Evolutionary conservation across 2,113 vertebrate species (phyloP), one percentile per base, ranked within the genome.

Genomic region (Sorex fumeus): DNA sequence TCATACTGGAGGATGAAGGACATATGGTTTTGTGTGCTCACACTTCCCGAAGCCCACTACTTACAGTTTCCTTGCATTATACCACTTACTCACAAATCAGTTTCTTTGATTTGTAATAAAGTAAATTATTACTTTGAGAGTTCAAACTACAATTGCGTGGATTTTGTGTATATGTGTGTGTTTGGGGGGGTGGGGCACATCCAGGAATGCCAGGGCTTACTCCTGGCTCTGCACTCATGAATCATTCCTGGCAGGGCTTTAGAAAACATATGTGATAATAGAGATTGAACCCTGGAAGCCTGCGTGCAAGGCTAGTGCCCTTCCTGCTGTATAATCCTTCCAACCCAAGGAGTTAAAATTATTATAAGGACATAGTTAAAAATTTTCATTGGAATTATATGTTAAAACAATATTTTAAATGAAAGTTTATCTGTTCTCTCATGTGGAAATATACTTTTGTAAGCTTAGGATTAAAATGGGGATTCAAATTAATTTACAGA

Each of bases 401-500:
- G 6, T 72, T 84, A 88, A 66, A 19, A 66, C 25, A 82, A 34
- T 60, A 43, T 66, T 15, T 36, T 10, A 27, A 86, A 90, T n/a
- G 25, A 30, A 15, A 12, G 4, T 64, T 47, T 83, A 30, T 89
- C 50, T 87, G 21, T 81, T 87, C 23, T 78, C 57, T 84, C 32
- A 79, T 76, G 3, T 23, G 15, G 1, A 2, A 66, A 53, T 11
- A 43, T 90, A 79, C 19, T 23, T 79, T 77, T 40, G 0, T 4
- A 76, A 12, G 23, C n/a, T 83, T 32, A 47, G 23, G 7, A n/a
- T 70, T 71, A 83, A 90, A 88, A 88, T 60, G 27, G 66, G 47
- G 6, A 45, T 76, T 79, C 80, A 8, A 50, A 81, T 84, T 91
- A 89, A 78, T 91, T 30, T 23, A 45, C 16, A 83, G 81, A 57